Percentiles rank a stretch among this genome's conserved stretches.
Conservation (phyloP, 2,888 invertebrate species). For the Oasisia sp. region DNA sequence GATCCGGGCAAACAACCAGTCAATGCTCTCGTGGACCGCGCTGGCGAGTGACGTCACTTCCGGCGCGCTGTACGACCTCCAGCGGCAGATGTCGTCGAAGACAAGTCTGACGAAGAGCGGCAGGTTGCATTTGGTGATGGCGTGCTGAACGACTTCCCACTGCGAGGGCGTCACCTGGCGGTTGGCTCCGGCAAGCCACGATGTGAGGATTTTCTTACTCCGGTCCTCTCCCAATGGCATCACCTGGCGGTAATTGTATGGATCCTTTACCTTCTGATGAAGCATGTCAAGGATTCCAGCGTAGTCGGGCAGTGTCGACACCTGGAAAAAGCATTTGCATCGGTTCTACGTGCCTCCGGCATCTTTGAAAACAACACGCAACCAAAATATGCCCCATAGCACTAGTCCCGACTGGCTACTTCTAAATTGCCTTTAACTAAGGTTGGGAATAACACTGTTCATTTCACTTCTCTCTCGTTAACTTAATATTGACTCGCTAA, state of each 20-base stretch:
- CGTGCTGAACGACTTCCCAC: constrained; percentile 93
- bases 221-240: constrained; percentile 82
- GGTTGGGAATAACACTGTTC: no score
- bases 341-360: no score
- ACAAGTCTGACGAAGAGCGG: constrained; percentile 97
- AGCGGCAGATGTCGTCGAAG: constrained; percentile 95
- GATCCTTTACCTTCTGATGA: constrained; percentile 78
- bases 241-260: constrained; percentile 53
- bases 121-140: constrained; percentile 89
- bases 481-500: no score
- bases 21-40: constrained; percentile 96
- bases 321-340: not conserved
- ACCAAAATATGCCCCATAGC: no score
- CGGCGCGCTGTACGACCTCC: constrained; percentile 95
- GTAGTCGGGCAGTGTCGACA: constrained; percentile 48
- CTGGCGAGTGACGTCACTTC: constrained; percentile 92
- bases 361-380: no score
- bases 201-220: constrained; percentile 88
- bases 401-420: no score
- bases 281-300: constrained; percentile 63
- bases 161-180: constrained; percentile 83
- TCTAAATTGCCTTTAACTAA: no score
- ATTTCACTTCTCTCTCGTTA: no score
- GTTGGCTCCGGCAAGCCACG: constrained; percentile 94
- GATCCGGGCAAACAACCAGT: constrained; percentile 94